Conservation (phyloP, 2,113 vertebrate genomes). For the Myotis brandtii region DNA sequence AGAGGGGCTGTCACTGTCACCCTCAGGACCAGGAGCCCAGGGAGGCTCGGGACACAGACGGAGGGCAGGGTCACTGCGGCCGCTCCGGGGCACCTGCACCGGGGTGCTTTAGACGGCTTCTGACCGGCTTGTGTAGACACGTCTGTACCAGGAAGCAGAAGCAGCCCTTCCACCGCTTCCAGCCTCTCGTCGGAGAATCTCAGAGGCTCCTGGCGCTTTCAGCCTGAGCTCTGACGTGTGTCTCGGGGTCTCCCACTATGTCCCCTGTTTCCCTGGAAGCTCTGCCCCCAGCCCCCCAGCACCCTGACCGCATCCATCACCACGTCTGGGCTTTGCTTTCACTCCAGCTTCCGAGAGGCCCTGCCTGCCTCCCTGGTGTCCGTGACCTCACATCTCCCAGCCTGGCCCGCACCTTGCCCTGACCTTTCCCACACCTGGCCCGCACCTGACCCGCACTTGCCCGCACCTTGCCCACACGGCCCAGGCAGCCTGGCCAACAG, state of each 20-base stretch:
- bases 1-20: background rate
- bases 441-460: background rate
- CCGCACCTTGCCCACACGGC: background rate
- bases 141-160: background rate
- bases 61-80: no score
- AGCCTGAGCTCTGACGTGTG: no score
- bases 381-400: background rate
- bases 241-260: background rate
- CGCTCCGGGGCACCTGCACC: no score
- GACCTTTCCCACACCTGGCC: no score
- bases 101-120: background rate
- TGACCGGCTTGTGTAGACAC: background rate
- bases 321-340: background rate
- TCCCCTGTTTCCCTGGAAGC: background rate
- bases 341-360: background rate
- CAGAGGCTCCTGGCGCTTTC: background rate
- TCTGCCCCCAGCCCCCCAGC: background rate
- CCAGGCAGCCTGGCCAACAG: background rate
- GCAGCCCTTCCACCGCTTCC: background rate
- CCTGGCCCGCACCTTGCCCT: no score
- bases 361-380: background rate
- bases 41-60: background rate
- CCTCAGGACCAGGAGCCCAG: background rate
- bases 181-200: background rate
- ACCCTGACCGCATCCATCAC: background rate